Evolutionary conservation across 2,888 invertebrate genomes (phyloP).

Genomic region (Limnephilus lunatus): DNA sequence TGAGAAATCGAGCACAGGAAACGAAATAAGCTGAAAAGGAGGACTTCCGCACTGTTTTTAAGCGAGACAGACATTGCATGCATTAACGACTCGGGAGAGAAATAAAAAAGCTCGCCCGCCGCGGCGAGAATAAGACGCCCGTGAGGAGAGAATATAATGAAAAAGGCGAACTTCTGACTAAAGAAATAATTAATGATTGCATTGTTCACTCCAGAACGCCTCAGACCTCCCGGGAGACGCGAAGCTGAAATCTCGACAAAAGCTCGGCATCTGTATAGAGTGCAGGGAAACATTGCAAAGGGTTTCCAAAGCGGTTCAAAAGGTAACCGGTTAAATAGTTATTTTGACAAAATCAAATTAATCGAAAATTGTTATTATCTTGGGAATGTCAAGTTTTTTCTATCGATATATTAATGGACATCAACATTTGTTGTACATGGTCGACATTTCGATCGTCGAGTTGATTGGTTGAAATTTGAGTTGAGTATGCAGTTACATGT

Average conservation of each 20-base stretch:
- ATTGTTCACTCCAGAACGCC: neutral
- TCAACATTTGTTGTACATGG: too few relatives aligned
- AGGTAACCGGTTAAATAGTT: too few relatives aligned
- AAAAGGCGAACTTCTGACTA: neutral
- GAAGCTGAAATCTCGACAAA: constrained; percentile 12
- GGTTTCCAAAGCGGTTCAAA: neutral
- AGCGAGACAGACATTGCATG: neutral
- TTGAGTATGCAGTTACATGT: too few relatives aligned
- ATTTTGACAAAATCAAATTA: too few relatives aligned
- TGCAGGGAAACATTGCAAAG: neutral
- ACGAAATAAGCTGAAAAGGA: neutral
- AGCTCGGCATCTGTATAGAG: neutral
- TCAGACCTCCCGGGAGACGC: constrained; percentile 39
- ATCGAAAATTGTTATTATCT: too few relatives aligned
- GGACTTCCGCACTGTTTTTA: neutral
- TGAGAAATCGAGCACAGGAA: neutral
- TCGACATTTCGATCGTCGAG: too few relatives aligned
- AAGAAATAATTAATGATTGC: constrained; percentile 2
- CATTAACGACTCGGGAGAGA: neutral
- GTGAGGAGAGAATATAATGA: neutral
- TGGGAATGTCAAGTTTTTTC: too few relatives aligned
- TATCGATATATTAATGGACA: too few relatives aligned
- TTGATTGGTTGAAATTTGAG: too few relatives aligned
- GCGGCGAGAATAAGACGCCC: neutral
- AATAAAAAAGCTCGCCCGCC: neutral